Conservation (phyloP, 2,888 invertebrate species). For the Hirtodrosophila duncani region DNA sequence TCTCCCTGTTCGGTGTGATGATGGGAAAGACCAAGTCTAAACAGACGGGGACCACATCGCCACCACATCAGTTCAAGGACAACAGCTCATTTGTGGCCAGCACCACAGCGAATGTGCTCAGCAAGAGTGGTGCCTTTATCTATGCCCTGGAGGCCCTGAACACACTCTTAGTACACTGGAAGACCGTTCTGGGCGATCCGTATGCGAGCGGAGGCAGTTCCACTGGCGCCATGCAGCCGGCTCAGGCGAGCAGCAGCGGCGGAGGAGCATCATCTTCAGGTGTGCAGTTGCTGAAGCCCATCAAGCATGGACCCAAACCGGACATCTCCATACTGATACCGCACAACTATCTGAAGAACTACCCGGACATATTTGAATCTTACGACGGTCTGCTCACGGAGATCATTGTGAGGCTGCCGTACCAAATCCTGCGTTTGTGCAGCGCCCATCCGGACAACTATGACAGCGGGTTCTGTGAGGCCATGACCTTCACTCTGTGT, state of each 20-base stretch:
- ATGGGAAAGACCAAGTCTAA: conserved; percentile 79
- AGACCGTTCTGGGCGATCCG: conserved; percentile 79
- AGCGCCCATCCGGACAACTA: conserved; percentile 76
- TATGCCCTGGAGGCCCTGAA: conserved; percentile 86
- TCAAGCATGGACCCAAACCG: conserved; percentile 88
- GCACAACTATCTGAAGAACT: conserved; percentile 94
- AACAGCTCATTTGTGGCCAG: conserved; percentile 82
- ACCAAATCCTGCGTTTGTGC: conserved; percentile 84
- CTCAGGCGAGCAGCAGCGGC: background rate
- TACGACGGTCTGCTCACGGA: conserved; percentile 97
- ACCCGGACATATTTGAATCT: conserved; percentile 94
- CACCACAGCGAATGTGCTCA: conserved; percentile 84
- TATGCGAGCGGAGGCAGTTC: conserved; percentile 42
- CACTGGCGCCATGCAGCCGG: conserved; percentile 25
- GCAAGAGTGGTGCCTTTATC: conserved; percentile 84
- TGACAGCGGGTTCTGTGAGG: conserved; percentile 85
- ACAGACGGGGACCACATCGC: conserved; percentile 77
- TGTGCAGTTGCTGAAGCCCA: conserved; percentile 86
- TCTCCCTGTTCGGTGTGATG: conserved; percentile 88
- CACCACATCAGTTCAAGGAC: conserved; percentile 80
- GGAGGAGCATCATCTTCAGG: conserved; percentile 37
- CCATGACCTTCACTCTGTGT: conserved; percentile 85
- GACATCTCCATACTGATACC: conserved; percentile 98
- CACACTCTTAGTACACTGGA: conserved; percentile 88
- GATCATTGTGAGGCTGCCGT: conserved; percentile 94